These are phyloP conservation scores for Tenthredo notha DNA, from an alignment of 2,888 invertebrate species.

Conservation along the genomic window DNA sequence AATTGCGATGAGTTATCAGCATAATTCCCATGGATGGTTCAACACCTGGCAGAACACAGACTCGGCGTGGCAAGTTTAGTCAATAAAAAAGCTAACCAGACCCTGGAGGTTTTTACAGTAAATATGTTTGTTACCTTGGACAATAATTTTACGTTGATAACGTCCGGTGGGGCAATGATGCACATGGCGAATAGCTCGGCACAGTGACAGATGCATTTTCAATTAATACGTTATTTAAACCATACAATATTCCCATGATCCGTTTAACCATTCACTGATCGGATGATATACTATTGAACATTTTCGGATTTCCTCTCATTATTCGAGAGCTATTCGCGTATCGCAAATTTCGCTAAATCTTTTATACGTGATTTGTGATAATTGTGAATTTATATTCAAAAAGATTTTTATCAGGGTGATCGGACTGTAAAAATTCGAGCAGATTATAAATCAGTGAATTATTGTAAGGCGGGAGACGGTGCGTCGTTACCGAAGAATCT, in stretches of 20 bases:
- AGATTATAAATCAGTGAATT: not conserved
- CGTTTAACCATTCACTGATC: not conserved
- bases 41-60: constrained; percentile 74
- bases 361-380: not conserved
- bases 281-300: not conserved
- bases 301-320: not conserved
- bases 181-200: constrained; percentile 70
- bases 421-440: not conserved
- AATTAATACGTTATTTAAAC: constrained; percentile 58
- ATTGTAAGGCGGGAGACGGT: not conserved
- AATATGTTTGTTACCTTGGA: constrained; percentile 60
- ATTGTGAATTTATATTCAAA: not conserved
- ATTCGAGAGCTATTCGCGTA: not conserved
- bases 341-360: not conserved
- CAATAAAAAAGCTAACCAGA: constrained; percentile 61
- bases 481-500: not conserved
- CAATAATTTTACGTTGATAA: constrained; percentile 72
- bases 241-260: constrained; percentile 51
- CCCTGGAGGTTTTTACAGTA: constrained; percentile 56
- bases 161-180: constrained; percentile 71
- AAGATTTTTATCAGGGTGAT: not conserved
- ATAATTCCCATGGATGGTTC: constrained; percentile 76
- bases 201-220: constrained; percentile 71
- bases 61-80: constrained; percentile 69
- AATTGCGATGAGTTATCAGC: constrained; percentile 77